Evolutionary conservation across 2,113 vertebrate species (phyloP).

Genomic region (Pterocles orientalis): DNA sequence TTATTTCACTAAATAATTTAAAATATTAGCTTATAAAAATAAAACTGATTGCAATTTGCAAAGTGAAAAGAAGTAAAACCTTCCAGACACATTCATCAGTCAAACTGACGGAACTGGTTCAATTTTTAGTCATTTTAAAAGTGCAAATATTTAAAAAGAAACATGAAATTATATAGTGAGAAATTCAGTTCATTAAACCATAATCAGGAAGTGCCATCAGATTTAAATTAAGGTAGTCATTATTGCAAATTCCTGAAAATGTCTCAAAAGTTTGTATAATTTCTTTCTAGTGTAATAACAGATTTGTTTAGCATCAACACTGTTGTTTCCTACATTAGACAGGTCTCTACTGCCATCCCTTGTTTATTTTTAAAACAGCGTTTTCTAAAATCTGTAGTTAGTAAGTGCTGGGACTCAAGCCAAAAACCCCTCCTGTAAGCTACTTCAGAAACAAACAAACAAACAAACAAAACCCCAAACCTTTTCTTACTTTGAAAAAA

Average conservation of each 20-base stretch:
- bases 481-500: not conserved
- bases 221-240: not conserved
- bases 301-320: rapidly evolving
- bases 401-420: not conserved
- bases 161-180: not conserved
- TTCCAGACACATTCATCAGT: not conserved
- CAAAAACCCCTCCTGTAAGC: not conserved
- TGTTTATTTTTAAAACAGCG: not conserved
- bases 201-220: not conserved
- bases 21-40: not conserved
- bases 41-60: not conserved
- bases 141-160: not conserved
- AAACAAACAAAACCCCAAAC: too few relatives aligned
- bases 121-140: not conserved
- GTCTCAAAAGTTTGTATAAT: not conserved
- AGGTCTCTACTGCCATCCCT: conserved; percentile 7
- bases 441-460: not conserved
- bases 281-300: not conserved
- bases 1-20: not conserved
- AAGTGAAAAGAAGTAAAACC: not conserved
- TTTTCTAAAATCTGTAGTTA: not conserved
- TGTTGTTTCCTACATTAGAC: rapidly evolving
- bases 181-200: not conserved
- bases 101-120: not conserved
- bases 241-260: not conserved